phyloP scores from a whole-genome alignment of 1,140 invertebrate species.

The Drosophila arawakana region DNA sequence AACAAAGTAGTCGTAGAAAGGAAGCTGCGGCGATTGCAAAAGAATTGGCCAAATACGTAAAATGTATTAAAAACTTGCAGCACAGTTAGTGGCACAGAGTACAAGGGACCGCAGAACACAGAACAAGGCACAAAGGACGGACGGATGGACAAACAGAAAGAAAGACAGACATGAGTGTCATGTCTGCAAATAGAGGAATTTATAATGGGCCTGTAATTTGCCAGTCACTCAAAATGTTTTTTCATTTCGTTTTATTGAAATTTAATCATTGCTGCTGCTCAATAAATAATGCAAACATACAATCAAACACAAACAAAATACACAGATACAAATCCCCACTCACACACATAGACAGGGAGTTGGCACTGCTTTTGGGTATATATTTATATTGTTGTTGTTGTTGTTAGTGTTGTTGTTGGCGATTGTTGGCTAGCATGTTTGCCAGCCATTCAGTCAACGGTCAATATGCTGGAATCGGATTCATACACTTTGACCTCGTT shows the following conservation, averaged over 20 bases:
- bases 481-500: conserved; percentile 67
- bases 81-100: background rate
- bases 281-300: conserved; percentile 50
- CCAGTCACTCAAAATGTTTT: conserved; percentile 39
- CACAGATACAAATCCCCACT: conserved; percentile 30
- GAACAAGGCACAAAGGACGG: background rate
- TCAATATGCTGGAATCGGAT: conserved; percentile 61
- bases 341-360: background rate
- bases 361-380: conserved; percentile 22
- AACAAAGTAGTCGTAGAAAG: conserved; percentile 56
- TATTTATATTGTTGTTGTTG: conserved; percentile 7
- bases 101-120: background rate
- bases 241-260: conserved; percentile 46
- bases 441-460: conserved; percentile 62
- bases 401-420: background rate
- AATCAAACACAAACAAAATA: conserved; percentile 42
- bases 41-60: conserved; percentile 54
- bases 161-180: background rate
- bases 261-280: conserved; percentile 41
- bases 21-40: conserved; percentile 75
- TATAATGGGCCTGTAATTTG: conserved; percentile 38
- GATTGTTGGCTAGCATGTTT: conserved; percentile 57
- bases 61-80: conserved; percentile 35
- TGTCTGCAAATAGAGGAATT: conserved; percentile 4
- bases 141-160: background rate